A percentile compares a stretch with the other conserved stretches of the same genome.
phyloP scores from a whole-genome alignment of 2,797 vertebrate genomes.

The Clarias platycephalus region DNA sequence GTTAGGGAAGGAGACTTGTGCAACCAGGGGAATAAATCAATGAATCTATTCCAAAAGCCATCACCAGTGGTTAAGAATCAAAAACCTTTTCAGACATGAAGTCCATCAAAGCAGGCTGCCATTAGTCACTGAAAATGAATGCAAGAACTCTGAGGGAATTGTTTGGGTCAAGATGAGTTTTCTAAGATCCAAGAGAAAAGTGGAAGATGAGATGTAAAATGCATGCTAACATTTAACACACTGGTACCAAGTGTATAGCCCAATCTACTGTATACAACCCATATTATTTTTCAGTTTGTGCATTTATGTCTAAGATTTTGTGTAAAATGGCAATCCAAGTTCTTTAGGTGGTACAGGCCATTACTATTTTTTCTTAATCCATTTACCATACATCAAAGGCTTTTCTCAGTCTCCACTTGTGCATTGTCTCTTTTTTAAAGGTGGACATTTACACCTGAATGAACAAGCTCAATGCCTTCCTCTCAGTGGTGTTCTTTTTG shows the following conservation, averaged over 20 bases:
- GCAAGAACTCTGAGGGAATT: background rate
- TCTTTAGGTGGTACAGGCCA: slow-evolving; percentile 33
- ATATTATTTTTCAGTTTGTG: background rate
- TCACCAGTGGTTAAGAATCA: slow-evolving; percentile 37
- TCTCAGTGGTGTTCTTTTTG: slow-evolving; percentile 63
- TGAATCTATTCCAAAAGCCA: slow-evolving; percentile 43
- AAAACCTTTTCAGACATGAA: background rate
- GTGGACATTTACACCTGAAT: slow-evolving; percentile 70
- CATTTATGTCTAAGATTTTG: background rate
- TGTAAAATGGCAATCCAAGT: slow-evolving; percentile 28
- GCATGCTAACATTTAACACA: background rate
- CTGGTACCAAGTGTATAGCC: background rate
- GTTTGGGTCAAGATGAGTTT: background rate
- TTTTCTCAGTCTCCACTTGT: slow-evolving; percentile 43
- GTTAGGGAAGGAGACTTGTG: slow-evolving; percentile 54
- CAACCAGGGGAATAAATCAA: slow-evolving; percentile 38
- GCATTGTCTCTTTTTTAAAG: slow-evolving; percentile 65
- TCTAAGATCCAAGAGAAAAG: background rate
- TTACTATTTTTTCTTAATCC: slow-evolving; percentile 35
- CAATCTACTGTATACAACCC: background rate
- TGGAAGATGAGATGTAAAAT: background rate
- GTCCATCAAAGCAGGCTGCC: background rate
- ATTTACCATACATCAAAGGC: slow-evolving; percentile 45
- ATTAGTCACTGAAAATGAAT: background rate
- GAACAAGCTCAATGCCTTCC: slow-evolving; percentile 67